These are phyloP conservation scores for Diabrotica balteata DNA, from an alignment of 2,888 invertebrate species.

Conservation along the genomic window DNA sequence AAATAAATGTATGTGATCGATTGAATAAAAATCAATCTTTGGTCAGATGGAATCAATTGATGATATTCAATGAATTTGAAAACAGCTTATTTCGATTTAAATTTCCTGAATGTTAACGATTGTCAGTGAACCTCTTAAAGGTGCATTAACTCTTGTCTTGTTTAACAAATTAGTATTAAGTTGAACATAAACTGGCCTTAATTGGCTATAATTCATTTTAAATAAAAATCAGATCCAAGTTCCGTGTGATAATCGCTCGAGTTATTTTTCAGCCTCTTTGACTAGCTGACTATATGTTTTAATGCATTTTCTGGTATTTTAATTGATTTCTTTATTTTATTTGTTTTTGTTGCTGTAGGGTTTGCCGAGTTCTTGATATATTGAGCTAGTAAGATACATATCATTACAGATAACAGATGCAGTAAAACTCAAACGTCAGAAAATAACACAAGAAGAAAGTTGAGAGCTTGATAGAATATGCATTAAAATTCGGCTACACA, in stretches of 20 bases:
- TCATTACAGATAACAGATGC: too few species aligned
- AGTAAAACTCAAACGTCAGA: too few species aligned
- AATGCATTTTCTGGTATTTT: conserved; percentile 9
- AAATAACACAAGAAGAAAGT: too few species aligned
- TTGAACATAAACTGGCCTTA: conserved; percentile 40
- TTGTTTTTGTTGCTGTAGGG: background rate
- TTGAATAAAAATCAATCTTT: too few species aligned
- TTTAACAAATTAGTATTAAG: conserved; percentile 40
- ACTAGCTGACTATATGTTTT: conserved; percentile 9
- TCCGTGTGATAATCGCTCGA: conserved; percentile 32
- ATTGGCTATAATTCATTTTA: conserved; percentile 39
- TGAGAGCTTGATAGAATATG: too few species aligned
- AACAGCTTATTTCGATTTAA: conserved; percentile 29
- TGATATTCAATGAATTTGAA: conserved; percentile 23
- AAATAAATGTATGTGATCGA: too few species aligned
- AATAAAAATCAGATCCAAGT: conserved; percentile 36
- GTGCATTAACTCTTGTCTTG: conserved; percentile 38
- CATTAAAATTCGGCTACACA: too few species aligned
- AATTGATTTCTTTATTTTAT: conserved; percentile 12
- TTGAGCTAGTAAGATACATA: too few species aligned
- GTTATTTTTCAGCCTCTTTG: conserved; percentile 27
- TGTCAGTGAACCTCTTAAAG: conserved; percentile 37
- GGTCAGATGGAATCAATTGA: background rate
- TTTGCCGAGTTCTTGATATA: too few species aligned
- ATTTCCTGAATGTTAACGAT: conserved; percentile 36